Base-by-base conservation (phyloP, 2,797 vertebrate species). In the Labroides dimidiatus region DNA sequence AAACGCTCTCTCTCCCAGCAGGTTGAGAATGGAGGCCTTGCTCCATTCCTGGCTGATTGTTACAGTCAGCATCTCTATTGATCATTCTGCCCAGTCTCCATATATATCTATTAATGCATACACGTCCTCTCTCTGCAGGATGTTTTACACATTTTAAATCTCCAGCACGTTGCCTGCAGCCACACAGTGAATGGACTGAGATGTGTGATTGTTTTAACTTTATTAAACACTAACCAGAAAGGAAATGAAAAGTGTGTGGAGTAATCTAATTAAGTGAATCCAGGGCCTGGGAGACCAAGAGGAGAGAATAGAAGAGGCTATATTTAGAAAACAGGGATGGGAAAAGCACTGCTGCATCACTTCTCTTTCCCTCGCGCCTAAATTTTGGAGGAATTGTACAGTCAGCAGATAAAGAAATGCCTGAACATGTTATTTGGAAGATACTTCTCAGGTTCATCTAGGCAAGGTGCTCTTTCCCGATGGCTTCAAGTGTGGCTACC, bases 181-280 rank as follows among this genome's bases (percentile, higher is more conserved):
- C 43, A 20, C 15, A 16, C 27, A 51, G 39, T 52, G 36, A 64
- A 79, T 75, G 75, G 78, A 73, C 62, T 7, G 48, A 80, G 78
- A 86, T 72, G 56, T 65, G 73, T 61, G 72, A 88, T 87, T 84
- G 65, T 63, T 57, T 82, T 65, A 83, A 89, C 71, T 73, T 76
- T 74, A 84, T 85, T 81, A 82, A 87, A 81, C 69, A 72, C 69
- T 65, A 77, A 79, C 84, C 82, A 80, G 78, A 84, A 73, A 80
- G 61, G 72, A 78, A 89, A 87, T 88, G 75, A 88, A 88, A 87
- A 82, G 84, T 81, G 56, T 87, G 79, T 87, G 78, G 73, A 68
- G 80, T 87, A 86, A 90, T 84, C 80, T 76, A 85, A 80, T 88
- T 84, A 87, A 74, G 72, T 78, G 78, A 80, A 86, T 81, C 75